Evolutionary conservation across 92 coral and sea anemone genomes (phyloP), one percentile per base, ranked within the genome.

Genomic region (Zoanthus sociatus): DNA sequence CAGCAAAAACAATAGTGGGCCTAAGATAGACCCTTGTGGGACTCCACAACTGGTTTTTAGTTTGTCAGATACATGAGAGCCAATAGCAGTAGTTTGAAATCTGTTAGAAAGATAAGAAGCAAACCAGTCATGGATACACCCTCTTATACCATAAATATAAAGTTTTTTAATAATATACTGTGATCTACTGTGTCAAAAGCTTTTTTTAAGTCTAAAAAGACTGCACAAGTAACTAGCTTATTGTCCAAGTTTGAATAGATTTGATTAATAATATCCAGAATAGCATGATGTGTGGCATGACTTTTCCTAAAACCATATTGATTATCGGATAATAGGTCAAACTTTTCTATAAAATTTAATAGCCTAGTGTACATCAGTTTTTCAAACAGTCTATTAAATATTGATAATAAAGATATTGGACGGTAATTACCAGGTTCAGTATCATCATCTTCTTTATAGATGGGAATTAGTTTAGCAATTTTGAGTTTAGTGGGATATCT

Each of bases 341-440:
- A 61, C 30, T 68, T 61, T 64, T 83, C 77, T 7, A 83, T 83
- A 68, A 83, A 83, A 37, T 67, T 68, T 37, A 50, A 46, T 46
- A 79, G 48, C 47, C 84, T 60, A 55, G 37, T 79, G 71, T 79
- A 79, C 70, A 79, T 79, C 18, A 54, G 71, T 78, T 78, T 78
- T 78, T 79, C 84, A 56, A 79, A 79, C 60, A 79, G 47, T 71
- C 42, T 33, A 33, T 33, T 33, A 33, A 33, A 33, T 33, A 33
- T 33, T 33, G 42, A 33, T 33, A 33, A 30, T 30, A 67, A 67
- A 18, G 72, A 67, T 67, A 67, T 30, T 18, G 72, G 72, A 18
- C 72, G 37, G 13, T 67, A 67, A 67, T 67, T 67, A 11, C 72
- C 37, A 30, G 72, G 72, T 67, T 67, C 72, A 16, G 72, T 67